Conservation (phyloP, 2,888 invertebrate species). For the Chesias legatella region DNA sequence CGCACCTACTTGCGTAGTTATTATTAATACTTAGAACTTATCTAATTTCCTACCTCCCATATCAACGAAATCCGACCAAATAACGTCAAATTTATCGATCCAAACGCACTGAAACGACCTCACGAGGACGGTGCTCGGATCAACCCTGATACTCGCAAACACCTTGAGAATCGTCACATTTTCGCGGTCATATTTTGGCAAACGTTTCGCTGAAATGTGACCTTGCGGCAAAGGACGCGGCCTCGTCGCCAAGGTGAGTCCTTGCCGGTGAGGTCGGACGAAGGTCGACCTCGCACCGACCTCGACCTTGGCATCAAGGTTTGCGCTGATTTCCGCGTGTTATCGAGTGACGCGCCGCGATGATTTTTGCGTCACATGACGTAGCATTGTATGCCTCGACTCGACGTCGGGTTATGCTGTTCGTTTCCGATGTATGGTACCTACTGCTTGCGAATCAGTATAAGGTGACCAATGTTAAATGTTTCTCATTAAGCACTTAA, state of each 20-base stretch:
- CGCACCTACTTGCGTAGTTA: too few relatives aligned
- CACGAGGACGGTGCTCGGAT: too few relatives aligned
- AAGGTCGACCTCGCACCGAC: conserved; percentile 40
- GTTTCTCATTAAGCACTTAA: too few relatives aligned
- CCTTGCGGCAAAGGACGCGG: conserved; percentile 27
- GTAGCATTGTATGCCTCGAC: background rate
- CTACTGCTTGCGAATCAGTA: too few relatives aligned
- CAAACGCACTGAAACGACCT: too few relatives aligned
- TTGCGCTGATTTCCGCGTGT: conserved; percentile 21
- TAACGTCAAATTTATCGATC: too few relatives aligned
- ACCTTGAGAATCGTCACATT: background rate
- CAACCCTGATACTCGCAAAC: conserved; percentile 12
- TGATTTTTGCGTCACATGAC: conserved; percentile 5
- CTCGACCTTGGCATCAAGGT: conserved; percentile 37
- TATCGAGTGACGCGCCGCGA: conserved; percentile 8
- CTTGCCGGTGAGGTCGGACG: conserved; percentile 35
- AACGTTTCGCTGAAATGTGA: conserved; percentile 9
- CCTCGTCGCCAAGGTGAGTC: conserved; percentile 39
- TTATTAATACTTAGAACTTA: too few relatives aligned
- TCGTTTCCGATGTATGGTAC: background rate
- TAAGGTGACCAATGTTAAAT: too few relatives aligned
- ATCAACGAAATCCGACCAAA: too few relatives aligned
- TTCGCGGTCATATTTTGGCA: conserved; percentile 7
- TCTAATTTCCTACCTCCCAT: too few relatives aligned
- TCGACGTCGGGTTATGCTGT: background rate